Base-by-base conservation (phyloP, 1,140 invertebrate genomes). In the Bombyx mori region DNA sequence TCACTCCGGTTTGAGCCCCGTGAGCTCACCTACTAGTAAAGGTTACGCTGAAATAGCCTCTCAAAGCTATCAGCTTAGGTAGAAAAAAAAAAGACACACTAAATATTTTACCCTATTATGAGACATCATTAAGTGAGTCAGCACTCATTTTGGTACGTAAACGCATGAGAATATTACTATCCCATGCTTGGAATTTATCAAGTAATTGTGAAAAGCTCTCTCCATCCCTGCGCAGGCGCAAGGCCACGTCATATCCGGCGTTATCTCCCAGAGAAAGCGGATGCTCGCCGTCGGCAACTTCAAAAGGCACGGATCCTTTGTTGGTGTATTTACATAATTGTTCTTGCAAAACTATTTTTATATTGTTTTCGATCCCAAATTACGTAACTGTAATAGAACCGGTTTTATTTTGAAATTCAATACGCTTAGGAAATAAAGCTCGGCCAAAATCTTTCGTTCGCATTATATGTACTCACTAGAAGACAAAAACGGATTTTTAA, bases 231-330 rank as follows among this genome's bases (percentile, higher is more conserved):
- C 52, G 62, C 60, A 42, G 57, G 53, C 58, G 61, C 77, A 83
- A 86, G 82, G 80, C 80, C 80, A 75, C 73, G 76, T 81, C 73
- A 83, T 69, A 76, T 86, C 82, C 82, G 82, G 68, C 65, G 60
- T 70, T 77, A 81, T 79, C 71, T 71, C 61, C 60, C 54, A 42
- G 75, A 77, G 82, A 85, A 85, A 85, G 82, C 82, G 78, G 82
- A 82, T 82, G 73, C 75, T 52, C 8, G 10, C 46, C 52, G 56
- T 10, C 79, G 79, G 79, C 68, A 46, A 72, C 75, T 74, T 82
- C 73, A 82, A 85, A 82, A 69, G 47, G 22, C 35, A 44, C 44
- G 42, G 58, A 62, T 64, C 70, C 73, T 85, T 81, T 85, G 82
- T 77, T 77, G 77, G 78, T 61, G 57, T 53, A 55, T 12, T 56